Evolutionary conservation across 2,888 invertebrate genomes (phyloP).

Genomic region (Protula sp.): DNA sequence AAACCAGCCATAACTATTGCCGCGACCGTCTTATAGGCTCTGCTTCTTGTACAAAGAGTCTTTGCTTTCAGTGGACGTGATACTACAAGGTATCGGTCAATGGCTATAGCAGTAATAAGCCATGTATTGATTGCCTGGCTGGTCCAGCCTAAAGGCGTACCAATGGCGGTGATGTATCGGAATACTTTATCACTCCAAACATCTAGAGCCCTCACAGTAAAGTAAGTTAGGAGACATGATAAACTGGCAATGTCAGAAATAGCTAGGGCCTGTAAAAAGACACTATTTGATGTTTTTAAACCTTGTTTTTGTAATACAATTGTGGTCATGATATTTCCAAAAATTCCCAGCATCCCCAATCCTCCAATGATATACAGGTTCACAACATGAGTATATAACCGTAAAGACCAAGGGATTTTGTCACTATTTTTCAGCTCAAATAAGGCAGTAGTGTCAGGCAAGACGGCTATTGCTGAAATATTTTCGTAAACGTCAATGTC

Average conservation of each 20-base stretch:
- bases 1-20: background rate
- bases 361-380: slow-evolving; percentile 8
- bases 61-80: slow-evolving; percentile 8
- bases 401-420: too few species aligned
- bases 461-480: too few species aligned
- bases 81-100: slow-evolving; percentile 11
- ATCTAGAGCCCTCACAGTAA: slow-evolving; percentile 3
- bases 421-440: too few species aligned
- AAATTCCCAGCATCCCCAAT: slow-evolving; percentile 6
- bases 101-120: slow-evolving; percentile 6
- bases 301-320: slow-evolving; percentile 1
- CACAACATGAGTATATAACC: too few species aligned
- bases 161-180: slow-evolving; percentile 8
- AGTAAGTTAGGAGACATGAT: slow-evolving; percentile 6
- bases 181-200: too few species aligned
- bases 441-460: too few species aligned
- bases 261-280: slow-evolving; percentile 9
- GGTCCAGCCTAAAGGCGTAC: slow-evolving; percentile 14
- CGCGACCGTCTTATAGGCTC: background rate
- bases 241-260: too few species aligned
- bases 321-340: slow-evolving; percentile 6
- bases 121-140: slow-evolving; percentile 13
- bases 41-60: slow-evolving; percentile 4
- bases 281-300: slow-evolving; percentile 5
- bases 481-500: too few species aligned